phyloP scores from a whole-genome alignment of 2,113 vertebrate species.

The Caracal caracal region DNA sequence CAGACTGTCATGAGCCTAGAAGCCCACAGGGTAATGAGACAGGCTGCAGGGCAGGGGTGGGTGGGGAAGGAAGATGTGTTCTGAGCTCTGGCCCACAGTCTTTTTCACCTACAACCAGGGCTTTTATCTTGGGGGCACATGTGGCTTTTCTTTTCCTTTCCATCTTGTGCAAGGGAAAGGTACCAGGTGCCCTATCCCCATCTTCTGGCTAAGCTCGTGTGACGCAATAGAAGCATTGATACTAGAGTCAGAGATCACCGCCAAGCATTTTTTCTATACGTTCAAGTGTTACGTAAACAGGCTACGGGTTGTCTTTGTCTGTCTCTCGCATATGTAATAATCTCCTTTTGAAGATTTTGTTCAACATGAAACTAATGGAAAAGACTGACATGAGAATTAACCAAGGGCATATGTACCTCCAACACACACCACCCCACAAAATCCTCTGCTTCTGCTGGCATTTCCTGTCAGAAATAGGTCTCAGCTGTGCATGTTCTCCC shows the following conservation, averaged over 20 bases:
- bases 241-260: neutral
- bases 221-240: neutral
- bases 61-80: neutral
- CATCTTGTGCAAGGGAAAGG: neutral
- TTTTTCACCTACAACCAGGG: neutral
- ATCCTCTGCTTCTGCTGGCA: neutral
- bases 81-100: neutral
- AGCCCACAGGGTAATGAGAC: neutral
- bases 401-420: neutral
- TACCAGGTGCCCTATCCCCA: neutral
- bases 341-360: slow-evolving; percentile 46
- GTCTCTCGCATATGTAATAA: neutral
- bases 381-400: slow-evolving; percentile 35
- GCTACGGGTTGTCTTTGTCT: neutral
- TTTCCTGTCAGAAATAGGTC: slow-evolving; percentile 54
- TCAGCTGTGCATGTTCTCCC: slow-evolving; percentile 48
- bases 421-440: neutral
- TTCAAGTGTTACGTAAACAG: neutral
- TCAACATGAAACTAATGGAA: slow-evolving; percentile 17
- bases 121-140: neutral
- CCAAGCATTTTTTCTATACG: neutral
- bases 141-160: neutral
- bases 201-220: neutral
- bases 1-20: neutral
- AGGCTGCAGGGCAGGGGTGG: neutral